These are phyloP conservation scores for Periophthalmodon schlosseri DNA, from an alignment of 2,113 vertebrate genomes.

Conservation along the genomic window DNA sequence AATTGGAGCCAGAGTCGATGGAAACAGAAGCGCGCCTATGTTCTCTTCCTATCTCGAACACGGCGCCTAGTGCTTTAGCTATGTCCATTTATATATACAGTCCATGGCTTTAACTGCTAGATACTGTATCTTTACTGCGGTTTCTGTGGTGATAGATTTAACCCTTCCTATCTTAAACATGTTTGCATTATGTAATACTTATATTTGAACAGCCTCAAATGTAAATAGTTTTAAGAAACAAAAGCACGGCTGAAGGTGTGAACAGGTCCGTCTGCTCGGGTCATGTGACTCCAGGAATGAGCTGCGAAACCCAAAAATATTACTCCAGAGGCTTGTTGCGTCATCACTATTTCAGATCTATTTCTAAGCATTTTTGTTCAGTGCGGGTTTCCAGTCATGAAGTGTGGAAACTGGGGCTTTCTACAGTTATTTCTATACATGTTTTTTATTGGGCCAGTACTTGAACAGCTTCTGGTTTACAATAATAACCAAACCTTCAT, in stretches of 20 bases:
- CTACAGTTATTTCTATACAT: too few relatives aligned
- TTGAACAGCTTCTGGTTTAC: too few relatives aligned
- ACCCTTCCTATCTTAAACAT: not conserved
- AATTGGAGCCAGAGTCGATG: too few relatives aligned
- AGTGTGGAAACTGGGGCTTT: not conserved
- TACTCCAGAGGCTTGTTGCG: constrained; percentile 19
- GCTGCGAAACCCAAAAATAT: constrained; percentile 31
- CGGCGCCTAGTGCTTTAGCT: too few relatives aligned
- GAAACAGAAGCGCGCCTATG: too few relatives aligned
- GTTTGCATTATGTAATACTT: not conserved
- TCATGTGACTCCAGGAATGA: constrained; percentile 18
- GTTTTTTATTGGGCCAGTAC: too few relatives aligned
- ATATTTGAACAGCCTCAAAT: not conserved
- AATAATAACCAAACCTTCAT: too few relatives aligned
- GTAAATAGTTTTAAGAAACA: constrained; percentile 8
- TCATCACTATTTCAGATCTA: constrained; percentile 25
- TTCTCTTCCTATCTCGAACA: too few relatives aligned
- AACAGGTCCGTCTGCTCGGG: constrained; percentile 28
- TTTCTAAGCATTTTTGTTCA: constrained; percentile 31
- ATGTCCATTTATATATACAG: too few relatives aligned
- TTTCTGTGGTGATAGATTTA: too few relatives aligned
- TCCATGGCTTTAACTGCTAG: not conserved
- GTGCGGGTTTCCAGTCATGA: constrained; percentile 3
- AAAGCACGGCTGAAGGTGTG: constrained; percentile 17
- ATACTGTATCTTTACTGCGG: too few relatives aligned